Evolutionary conservation across 2,113 vertebrate species (phyloP), one percentile per base, ranked within the genome.

Genomic region (Semicossyphus pulcher): DNA sequence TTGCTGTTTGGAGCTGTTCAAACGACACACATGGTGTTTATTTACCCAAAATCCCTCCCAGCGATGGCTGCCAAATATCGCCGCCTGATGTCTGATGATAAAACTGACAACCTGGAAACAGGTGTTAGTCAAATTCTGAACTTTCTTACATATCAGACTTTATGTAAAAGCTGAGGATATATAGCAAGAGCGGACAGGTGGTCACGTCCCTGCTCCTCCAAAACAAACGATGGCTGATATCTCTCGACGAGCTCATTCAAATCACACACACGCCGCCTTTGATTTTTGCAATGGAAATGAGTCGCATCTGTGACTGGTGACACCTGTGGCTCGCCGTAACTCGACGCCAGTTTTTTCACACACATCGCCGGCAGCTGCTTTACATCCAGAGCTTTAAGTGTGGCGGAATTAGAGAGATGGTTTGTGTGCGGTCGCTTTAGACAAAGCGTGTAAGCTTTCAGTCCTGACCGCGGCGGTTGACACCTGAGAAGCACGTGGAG

Each of bases 241-340:
- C 65, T 76, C 75, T 9, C 15, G 49, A 71, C 14, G 11, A 76
- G 65, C 32, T 47, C n/a, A 91, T 84, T 81, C 89, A 90, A 89
- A 92, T 86, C 44, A 72, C 53, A 56, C 48, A 7, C 20, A 11
- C 16, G 7, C 60, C 31, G 57, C 37, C 18, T 18, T n/a, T n/a
- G 16, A 25, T 4, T 37, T 91, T 91, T 89, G 87, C 86, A 79
- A 76, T 81, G 81, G 76, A 91, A 90, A 91, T 89, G 67, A 80
- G 76, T 72, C 15, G 45, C 70, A 52, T 75, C 75, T 45, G 52
- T 15, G 57, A 26, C 72, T 56, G 37, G 42, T 68, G 65, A 80
- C 83, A 91, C 88, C 85, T 91, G 91, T 72, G 82, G 86, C 89
- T 72, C 0, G 20, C 31, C 36, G 89, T 86, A 84, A 91, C 32